phyloP scores from a whole-genome alignment of 2,888 invertebrate species.

The Clunio marinus region DNA sequence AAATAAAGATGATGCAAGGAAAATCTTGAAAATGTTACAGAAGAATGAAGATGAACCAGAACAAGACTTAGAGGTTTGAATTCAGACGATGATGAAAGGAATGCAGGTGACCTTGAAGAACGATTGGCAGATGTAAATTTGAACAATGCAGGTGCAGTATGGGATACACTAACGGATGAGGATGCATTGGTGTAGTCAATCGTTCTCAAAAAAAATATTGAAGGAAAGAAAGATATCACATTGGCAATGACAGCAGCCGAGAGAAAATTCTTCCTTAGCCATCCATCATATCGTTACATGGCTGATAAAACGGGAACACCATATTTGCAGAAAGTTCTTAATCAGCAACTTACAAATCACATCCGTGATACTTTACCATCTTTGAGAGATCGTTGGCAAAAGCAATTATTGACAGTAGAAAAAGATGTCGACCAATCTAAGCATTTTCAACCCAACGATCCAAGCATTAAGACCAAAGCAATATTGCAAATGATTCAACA shows the following conservation, averaged over 20 bases:
- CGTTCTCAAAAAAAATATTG: slow-evolving; percentile 98
- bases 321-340: slow-evolving; percentile 91
- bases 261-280: slow-evolving; percentile 96
- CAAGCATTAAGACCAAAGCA: slow-evolving; percentile 97
- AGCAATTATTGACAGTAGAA: slow-evolving; percentile 89
- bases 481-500: slow-evolving; percentile 99
- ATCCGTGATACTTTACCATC: slow-evolving; percentile 96
- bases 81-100: slow-evolving; percentile 55
- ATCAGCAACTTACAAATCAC: slow-evolving; percentile 98
- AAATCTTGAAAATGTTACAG: slow-evolving; percentile 63
- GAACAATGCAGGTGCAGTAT: slow-evolving; percentile 71
- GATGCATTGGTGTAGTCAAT: slow-evolving; percentile 99
- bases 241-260: slow-evolving; percentile 93
- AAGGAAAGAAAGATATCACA: slow-evolving; percentile 94
- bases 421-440: slow-evolving; percentile 99
- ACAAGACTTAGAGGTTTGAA: slow-evolving; percentile 51
- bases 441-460: slow-evolving; percentile 97
- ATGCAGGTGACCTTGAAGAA: slow-evolving; percentile 57
- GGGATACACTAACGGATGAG: slow-evolving; percentile 68
- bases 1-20: slow-evolving; percentile 54
- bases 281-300: slow-evolving; percentile 94
- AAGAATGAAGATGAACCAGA: slow-evolving; percentile 49
- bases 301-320: slow-evolving; percentile 97
- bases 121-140: slow-evolving; percentile 69
- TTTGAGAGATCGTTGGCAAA: slow-evolving; percentile 92